These are phyloP conservation scores for Lasioglossum calceatum DNA, from an alignment of 2,888 invertebrate species.

Conservation along the genomic window DNA sequence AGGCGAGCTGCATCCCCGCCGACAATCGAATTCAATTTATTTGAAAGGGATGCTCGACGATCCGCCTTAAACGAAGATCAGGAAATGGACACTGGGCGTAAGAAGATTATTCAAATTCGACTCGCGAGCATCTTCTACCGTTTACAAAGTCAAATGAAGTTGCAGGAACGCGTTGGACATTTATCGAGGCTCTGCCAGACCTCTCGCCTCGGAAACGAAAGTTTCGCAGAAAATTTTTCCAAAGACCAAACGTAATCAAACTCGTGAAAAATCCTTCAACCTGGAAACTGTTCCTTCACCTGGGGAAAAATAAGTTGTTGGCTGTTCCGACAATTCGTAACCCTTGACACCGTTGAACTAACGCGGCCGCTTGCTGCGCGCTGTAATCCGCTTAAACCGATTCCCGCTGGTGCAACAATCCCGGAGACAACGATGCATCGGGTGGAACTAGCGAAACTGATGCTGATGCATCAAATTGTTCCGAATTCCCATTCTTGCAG, in stretches of 20 bases:
- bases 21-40: constrained; percentile 16
- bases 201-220: background rate
- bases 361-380: constrained; percentile 29
- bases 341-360: constrained; percentile 25
- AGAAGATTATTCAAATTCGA: constrained; percentile 25
- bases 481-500: background rate
- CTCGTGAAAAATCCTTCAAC: background rate
- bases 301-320: constrained; percentile 18
- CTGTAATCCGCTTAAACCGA: constrained; percentile 51
- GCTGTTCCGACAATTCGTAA: constrained; percentile 1
- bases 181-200: constrained; percentile 2
- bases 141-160: constrained; percentile 31
- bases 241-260: background rate
- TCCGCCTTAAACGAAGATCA: background rate
- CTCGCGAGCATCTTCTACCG: constrained; percentile 9
- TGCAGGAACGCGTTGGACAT: constrained; percentile 2
- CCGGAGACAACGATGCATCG: constrained; percentile 11
- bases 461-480: background rate
- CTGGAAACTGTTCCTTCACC: background rate
- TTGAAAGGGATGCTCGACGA: background rate
- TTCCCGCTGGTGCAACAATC: constrained; percentile 37
- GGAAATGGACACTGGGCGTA: constrained; percentile 26
- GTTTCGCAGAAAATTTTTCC: background rate
- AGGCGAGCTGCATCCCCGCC: background rate
- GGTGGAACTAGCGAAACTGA: background rate